Percentiles rank a stretch among this genome's conserved stretches.
phyloP scores from a whole-genome alignment of 2,888 invertebrate species.

The Eudemis profundana region DNA sequence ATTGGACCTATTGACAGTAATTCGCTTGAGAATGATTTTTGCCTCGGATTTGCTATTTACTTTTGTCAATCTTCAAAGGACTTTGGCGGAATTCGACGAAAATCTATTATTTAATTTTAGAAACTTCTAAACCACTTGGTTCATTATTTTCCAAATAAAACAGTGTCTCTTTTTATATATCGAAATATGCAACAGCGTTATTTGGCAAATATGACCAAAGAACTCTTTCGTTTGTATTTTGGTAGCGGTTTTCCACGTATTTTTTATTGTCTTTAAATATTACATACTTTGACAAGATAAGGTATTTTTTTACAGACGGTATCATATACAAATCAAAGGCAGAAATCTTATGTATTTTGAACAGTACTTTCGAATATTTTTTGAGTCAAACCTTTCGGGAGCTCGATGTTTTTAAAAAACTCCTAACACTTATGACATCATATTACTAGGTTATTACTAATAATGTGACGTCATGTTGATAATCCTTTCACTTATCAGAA shows the following conservation, averaged over 20 bases:
- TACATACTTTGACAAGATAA: too few relatives aligned
- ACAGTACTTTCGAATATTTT: neutral
- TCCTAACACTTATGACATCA: neutral
- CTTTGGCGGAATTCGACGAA: too few relatives aligned
- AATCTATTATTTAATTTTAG: too few relatives aligned
- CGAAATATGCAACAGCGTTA: neutral
- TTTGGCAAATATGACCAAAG: neutral
- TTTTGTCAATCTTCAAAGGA: too few relatives aligned
- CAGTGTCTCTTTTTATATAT: neutral
- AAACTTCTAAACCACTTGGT: neutral
- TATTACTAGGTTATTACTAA: neutral
- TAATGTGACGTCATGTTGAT: too few relatives aligned
- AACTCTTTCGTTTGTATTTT: neutral
- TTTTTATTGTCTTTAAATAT: too few relatives aligned
- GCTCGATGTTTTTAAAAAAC: too few relatives aligned
- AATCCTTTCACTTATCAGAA: neutral
- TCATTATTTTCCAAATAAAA: neutral
- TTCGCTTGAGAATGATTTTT: neutral
- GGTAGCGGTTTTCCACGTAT: too few relatives aligned
- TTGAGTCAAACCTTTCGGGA: neutral
- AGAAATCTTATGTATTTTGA: neutral
- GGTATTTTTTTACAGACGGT: too few relatives aligned
- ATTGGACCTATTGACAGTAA: neutral
- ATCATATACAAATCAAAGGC: slow-evolving; percentile 10
- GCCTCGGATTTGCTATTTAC: neutral